These are phyloP conservation scores for Agrilus mali DNA, from an alignment of 2,888 invertebrate species.

Conservation along the genomic window DNA sequence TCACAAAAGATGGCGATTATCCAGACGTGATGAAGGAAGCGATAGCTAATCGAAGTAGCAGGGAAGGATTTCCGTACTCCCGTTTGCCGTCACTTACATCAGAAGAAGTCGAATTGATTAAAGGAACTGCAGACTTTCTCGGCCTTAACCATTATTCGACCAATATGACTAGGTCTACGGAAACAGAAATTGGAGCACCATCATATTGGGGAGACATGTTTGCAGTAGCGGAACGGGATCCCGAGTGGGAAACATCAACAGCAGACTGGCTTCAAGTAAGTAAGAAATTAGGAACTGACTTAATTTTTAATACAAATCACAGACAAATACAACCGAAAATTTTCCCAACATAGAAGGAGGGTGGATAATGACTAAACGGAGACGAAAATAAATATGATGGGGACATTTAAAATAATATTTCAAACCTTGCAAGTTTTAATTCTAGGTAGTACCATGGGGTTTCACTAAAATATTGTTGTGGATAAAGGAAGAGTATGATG, in stretches of 20 bases:
- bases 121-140: constrained; percentile 38
- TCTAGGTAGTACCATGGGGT: constrained; percentile 41
- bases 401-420: too few species aligned
- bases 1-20: constrained; percentile 43
- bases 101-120: constrained; percentile 31
- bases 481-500: constrained; percentile 26
- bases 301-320: too few species aligned
- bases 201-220: constrained; percentile 26
- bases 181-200: constrained; percentile 3
- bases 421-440: not conserved
- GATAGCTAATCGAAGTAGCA: constrained; percentile 40
- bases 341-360: too few species aligned
- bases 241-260: constrained; percentile 34
- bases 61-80: constrained; percentile 42
- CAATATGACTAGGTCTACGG: constrained; percentile 7
- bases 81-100: constrained; percentile 43
- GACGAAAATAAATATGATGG: too few species aligned
- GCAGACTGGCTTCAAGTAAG: constrained; percentile 35
- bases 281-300: too few species aligned
- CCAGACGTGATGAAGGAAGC: constrained; percentile 40
- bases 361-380: too few species aligned
- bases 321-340: too few species aligned
- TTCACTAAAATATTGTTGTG: constrained; percentile 41
- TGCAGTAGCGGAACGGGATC: constrained; percentile 31
- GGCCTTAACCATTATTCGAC: constrained; percentile 38